A percentile compares a stretch with the other conserved stretches of the same genome.
Conservation (phyloP, 2,113 vertebrate species). For the Odontophorus gujanensis region DNA sequence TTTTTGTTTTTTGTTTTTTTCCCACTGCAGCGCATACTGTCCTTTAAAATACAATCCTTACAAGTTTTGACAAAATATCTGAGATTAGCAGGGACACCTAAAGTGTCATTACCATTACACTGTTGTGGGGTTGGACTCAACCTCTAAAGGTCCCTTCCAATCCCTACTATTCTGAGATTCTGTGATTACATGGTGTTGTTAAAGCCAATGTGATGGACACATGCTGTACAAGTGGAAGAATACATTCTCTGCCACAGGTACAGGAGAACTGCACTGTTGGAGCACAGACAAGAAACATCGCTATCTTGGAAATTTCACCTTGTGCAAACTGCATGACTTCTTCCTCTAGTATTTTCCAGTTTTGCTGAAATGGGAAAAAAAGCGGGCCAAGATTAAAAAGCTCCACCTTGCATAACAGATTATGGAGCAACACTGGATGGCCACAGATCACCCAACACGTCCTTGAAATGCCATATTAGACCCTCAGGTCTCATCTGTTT, state of each 20-base stretch:
- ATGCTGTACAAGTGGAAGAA: background rate
- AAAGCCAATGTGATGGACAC: background rate
- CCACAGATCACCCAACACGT: background rate
- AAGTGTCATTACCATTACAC: background rate
- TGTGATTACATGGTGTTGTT: background rate
- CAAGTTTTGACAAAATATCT: background rate
- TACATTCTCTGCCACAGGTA: background rate
- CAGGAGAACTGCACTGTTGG: background rate
- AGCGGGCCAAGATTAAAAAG: background rate
- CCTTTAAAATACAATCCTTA: background rate
- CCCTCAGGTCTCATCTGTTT: fast-evolving
- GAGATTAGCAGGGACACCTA: background rate
- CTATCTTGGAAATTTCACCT: background rate
- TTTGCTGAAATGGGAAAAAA: background rate
- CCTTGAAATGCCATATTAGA: background rate
- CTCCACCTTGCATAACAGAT: background rate
- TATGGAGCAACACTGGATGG: background rate
- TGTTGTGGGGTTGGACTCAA: too few relatives aligned
- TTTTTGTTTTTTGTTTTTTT: too few relatives aligned
- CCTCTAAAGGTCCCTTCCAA: too few relatives aligned
- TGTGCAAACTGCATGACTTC: background rate
- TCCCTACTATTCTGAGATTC: too few relatives aligned
- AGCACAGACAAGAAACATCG: background rate
- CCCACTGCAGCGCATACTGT: background rate
- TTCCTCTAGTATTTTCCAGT: background rate